Evolutionary conservation across 2,888 invertebrate species (phyloP), one percentile per base, ranked within the genome.

Genomic region (Drosophila paracracens): DNA sequence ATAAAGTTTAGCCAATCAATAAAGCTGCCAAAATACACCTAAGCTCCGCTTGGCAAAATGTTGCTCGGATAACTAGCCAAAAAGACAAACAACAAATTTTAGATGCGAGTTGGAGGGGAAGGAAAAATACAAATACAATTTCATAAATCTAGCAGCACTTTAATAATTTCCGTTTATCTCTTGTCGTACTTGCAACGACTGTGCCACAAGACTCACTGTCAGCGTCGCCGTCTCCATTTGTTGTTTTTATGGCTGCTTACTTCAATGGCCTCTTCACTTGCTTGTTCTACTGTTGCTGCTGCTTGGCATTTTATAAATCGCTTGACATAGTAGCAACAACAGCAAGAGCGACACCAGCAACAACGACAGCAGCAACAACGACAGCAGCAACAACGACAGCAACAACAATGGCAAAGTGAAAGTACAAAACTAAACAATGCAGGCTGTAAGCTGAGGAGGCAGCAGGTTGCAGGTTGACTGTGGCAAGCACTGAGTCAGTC

Each of bases 111-210:
- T 4, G n/a, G 18, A 6, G n/a, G 21, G 38, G 40, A 25, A 57
- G 40, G 31, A 66, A 53, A 62, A 54, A 74, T 62, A 60, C 62
- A 82, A 88, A 90, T 82, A 76, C 63, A 76, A 82, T 88, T 87
- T 86, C 89, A 87, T 90, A 87, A 88, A 88, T 90, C 87, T 83
- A 80, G 76, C 80, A 88, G 90, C 90, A 86, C 87, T 87, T 87
- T 87, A 90, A 87, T 87, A 87, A 87, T 87, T 90, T 87, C 87
- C 87, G 87, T 90, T 87, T 88, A 86, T 90, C 87, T 81, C 72
- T 73, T 62, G 72, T 73, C 60, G 72, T 73, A 72, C 65, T 71
- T 70, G 88, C 81, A 89, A 78, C 88, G 72, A 58, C 79, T 83
- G 83, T 70, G 84, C 65, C 81, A 72, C 70, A 74, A 81, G 67